Percentiles rank a stretch among this genome's conserved stretches.
Conservation (phyloP, 1,140 invertebrate species). For the Drosophila melanica region DNA sequence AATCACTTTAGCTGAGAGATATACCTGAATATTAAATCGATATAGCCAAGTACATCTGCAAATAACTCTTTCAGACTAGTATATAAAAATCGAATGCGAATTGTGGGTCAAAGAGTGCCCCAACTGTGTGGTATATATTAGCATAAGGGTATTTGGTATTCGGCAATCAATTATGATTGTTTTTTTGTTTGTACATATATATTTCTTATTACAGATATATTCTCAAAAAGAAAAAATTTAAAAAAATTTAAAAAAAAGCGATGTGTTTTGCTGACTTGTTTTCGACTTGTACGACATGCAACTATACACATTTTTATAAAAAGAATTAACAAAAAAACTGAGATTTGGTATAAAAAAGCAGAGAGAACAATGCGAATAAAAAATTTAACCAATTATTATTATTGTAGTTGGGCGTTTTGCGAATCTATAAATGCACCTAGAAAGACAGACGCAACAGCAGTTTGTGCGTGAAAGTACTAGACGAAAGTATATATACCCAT, state of each 20-base stretch:
- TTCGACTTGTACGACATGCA: conserved; percentile 69
- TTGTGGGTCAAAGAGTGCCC: too few relatives aligned
- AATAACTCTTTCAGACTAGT: too few relatives aligned
- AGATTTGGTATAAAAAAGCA: conserved; percentile 11
- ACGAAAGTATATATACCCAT: conserved; percentile 2
- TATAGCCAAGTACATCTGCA: too few relatives aligned
- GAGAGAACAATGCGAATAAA: conserved; percentile 13
- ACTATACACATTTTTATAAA: conserved; percentile 68
- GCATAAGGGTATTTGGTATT: background rate
- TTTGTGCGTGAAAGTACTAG: conserved; percentile 33
- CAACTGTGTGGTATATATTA: too few relatives aligned
- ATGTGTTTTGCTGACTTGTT: conserved; percentile 67
- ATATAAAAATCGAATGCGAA: too few relatives aligned
- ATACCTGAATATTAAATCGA: too few relatives aligned
- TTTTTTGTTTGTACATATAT: too few relatives aligned
- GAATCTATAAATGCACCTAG: conserved; percentile 53
- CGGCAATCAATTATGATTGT: background rate
- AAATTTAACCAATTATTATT: conserved; percentile 1
- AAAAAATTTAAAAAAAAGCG: background rate
- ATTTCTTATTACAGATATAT: too few relatives aligned
- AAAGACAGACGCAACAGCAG: conserved; percentile 19
- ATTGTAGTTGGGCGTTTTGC: background rate
- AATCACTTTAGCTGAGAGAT: too few relatives aligned
- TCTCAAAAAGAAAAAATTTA: conserved; percentile 1
- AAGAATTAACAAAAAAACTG: conserved; percentile 16